phyloP scores from a whole-genome alignment of 1,140 invertebrate genomes.

The Procambarus clarkii region DNA sequence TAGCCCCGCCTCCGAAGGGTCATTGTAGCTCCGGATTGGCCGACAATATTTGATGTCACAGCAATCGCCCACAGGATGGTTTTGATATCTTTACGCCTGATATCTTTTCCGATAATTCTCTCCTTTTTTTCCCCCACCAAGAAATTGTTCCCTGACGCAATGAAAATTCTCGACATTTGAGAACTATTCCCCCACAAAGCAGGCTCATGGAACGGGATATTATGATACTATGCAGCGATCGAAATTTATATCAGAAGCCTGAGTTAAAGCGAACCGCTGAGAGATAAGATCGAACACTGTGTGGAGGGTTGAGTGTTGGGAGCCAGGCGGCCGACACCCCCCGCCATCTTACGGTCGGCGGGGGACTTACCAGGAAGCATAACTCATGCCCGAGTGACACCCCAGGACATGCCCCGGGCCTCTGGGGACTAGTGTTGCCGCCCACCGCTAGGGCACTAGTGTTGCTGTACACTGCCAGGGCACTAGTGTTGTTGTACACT shows the following conservation, averaged over 20 bases:
- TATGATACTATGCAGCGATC: not conserved
- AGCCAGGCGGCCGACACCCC: conserved; percentile 26
- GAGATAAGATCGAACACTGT: conserved; percentile 43
- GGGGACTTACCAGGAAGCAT: conserved; percentile 48
- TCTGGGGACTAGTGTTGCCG: conserved; percentile 23
- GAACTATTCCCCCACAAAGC: not conserved
- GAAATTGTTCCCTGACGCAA: not conserved
- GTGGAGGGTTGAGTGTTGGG: not conserved
- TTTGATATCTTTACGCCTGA: conserved; percentile 37
- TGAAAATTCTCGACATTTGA: not conserved
- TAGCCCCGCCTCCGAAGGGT: conserved; percentile 40
- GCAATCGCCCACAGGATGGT: conserved; percentile 38
- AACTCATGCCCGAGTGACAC: conserved; percentile 53
- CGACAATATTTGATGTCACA: conserved; percentile 39
- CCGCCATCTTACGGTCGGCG: conserved; percentile 47
- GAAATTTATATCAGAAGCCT: not conserved
- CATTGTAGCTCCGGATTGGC: conserved; percentile 44
- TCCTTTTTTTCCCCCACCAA: not conserved
- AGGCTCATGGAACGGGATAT: not conserved
- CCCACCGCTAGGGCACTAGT: not conserved
- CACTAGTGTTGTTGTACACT: too few species aligned
- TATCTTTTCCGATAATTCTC: conserved; percentile 36
- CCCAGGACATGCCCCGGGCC: conserved; percentile 12
- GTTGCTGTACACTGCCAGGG: not conserved
- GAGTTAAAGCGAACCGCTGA: not conserved